Base-by-base conservation (phyloP, 2,113 vertebrate genomes). In the Promerops cafer region DNA sequence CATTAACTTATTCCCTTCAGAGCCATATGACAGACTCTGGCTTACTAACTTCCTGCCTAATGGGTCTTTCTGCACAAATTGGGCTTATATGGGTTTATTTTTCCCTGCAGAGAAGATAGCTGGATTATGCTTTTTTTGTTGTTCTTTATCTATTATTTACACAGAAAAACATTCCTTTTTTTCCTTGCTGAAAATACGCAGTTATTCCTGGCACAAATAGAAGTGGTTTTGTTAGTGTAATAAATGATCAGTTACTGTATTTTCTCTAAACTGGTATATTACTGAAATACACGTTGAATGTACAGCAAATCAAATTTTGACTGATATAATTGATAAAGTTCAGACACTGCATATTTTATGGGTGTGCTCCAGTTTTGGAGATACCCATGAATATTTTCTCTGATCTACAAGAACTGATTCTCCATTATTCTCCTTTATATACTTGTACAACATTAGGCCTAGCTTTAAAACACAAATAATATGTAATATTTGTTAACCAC, bases 61-160 rank as follows among this genome's bases (percentile, higher is more conserved):
- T 98, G 97, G 97, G 93, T 96, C 93, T 94, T 86, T 94, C 95
- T 84, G 61, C 76, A 91, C 79, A 96, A 96, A 97, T 96, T 94
- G 16, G 96, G 90, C 87, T 95, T 97, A 81, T 89, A 50, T 57
- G 78, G 57, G 68, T 97, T 97, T 97, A 96, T 96, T 94, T 93
- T 83, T 95, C 97, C 92, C 96, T 83, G 27, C 92, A 96, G 97
- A 96, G 47, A 95, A 91, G 63, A 57, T 94, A 95, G 95, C 94
- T 95, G 95, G 95, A 89, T 88, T 93, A 64, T 82, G 63, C 53
- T 91, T 96, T 95, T 97, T 96, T 74, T 91, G 80, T 75, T 96
- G 88, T 95, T 94, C 87, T 96, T 97, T 97, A 98, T 98, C 96
- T 97, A 98, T 98, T 98, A 98, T 98, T 98, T 94, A 98, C 93